Percentiles rank a stretch among this genome's conserved stretches.
phyloP scores from a whole-genome alignment of 2,113 vertebrate species.

The Apaloderma vittatum region DNA sequence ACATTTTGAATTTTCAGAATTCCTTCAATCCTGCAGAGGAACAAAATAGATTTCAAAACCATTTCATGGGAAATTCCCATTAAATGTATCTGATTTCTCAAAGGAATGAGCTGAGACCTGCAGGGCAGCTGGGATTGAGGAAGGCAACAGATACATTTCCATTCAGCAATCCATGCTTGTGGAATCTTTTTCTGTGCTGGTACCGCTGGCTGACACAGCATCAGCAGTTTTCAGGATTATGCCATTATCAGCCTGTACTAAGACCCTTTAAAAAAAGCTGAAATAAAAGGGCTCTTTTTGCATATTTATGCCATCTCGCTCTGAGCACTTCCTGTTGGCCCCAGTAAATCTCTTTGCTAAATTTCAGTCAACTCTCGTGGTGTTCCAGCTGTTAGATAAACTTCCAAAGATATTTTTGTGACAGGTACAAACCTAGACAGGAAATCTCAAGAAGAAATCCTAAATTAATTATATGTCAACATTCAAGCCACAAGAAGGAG shows the following conservation, averaged over 20 bases:
- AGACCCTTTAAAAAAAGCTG: constrained; percentile 24
- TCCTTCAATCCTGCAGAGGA: constrained; percentile 2
- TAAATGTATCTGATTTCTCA: constrained; percentile 21
- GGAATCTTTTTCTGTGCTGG: constrained; percentile 15
- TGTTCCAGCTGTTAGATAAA: constrained; percentile 80
- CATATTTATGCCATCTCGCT: constrained; percentile 67
- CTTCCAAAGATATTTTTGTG: constrained; percentile 80
- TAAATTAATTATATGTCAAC: constrained; percentile 84
- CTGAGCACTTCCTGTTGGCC: constrained; percentile 69
- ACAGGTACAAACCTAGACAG: constrained; percentile 81
- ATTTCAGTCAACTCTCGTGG: constrained; percentile 3
- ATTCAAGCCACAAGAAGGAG: constrained; percentile 85
- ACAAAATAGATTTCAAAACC: not conserved
- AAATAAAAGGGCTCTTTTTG: constrained; percentile 50
- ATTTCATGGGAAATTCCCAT: not conserved
- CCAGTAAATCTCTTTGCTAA: constrained; percentile 53
- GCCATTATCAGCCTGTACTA: not conserved
- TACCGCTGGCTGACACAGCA: constrained; percentile 14
- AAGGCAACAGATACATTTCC: not conserved
- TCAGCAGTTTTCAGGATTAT: constrained; percentile 43
- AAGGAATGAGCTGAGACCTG: constrained; percentile 5
- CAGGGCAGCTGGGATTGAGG: constrained; percentile 5
- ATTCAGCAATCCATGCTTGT: not conserved
- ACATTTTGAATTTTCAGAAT: constrained; percentile 37
- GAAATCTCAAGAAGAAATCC: constrained; percentile 79